These are phyloP conservation scores for Hypsibius dujardini DNA, from an alignment of 1,140 invertebrate genomes.

Conservation along the genomic window DNA sequence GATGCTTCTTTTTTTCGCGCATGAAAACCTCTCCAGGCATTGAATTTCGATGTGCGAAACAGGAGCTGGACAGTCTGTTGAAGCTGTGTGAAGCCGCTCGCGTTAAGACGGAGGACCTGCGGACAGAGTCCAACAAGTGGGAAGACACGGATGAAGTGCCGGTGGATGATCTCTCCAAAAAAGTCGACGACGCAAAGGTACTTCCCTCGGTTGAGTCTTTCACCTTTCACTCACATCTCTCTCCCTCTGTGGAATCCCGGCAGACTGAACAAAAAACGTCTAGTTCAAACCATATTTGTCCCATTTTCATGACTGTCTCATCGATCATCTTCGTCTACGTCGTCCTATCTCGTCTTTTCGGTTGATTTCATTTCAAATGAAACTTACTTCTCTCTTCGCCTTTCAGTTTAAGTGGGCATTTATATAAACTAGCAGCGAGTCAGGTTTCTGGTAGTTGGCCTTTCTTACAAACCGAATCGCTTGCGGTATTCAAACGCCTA, in stretches of 20 bases:
- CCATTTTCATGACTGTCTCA: no score
- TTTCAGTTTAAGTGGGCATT: no score
- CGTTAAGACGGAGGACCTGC: neutral
- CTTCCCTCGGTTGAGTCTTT: neutral
- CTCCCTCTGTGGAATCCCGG: neutral
- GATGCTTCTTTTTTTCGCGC: neutral
- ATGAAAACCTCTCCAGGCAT: neutral
- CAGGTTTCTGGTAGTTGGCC: no score
- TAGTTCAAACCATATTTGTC: no score
- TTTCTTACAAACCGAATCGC: no score
- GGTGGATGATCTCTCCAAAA: neutral
- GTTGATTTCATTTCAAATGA: no score
- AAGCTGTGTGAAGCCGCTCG: constrained; percentile 11
- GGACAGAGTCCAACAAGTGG: neutral
- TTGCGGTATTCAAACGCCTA: no score
- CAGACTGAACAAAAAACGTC: neutral
- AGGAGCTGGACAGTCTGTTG: constrained; percentile 6
- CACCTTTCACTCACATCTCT: neutral
- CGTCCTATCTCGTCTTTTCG: no score
- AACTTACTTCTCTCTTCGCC: no score
- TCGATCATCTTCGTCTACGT: no score
- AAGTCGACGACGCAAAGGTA: neutral
- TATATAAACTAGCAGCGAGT: no score
- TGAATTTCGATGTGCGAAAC: neutral
- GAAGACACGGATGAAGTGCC: neutral